Base-by-base conservation (phyloP, 2,113 vertebrate species). In the Lagopus leucura region DNA sequence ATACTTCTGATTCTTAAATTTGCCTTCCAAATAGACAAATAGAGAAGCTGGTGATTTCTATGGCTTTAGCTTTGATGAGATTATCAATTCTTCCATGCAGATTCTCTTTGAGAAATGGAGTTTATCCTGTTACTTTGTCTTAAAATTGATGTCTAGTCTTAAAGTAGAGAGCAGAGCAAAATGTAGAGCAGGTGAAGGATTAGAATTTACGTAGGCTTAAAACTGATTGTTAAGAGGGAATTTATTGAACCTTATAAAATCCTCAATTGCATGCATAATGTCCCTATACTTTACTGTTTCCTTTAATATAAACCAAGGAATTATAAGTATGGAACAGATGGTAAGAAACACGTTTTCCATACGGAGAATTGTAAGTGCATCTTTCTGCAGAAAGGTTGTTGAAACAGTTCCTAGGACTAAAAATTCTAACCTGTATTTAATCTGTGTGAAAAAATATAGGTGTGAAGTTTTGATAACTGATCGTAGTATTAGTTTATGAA, bases 241-340 rank as follows among this genome's bases (percentile, higher is more conserved):
- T 97, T 97, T 97, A 97, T 83, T 91, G 91, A 93, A 82, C 48
- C 78, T 87, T 95, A 89, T 97, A 97, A 97, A 97, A 94, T 79
- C 90, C 80, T 95, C 87, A 94, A 92, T 58, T 94, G 88, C 82
- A 95, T 82, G 64, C 73, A 96, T 95, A 95, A 96, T 94, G 72
- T 87, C 88, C 83, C 88, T 96, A 88, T 95, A 92, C 77, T 92
- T 97, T 97, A 96, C 82, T 61, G 60, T 93, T 96, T 97, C 65
- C 93, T 93, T 87, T 96, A 93, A 93, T 96, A 94, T 93, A 94
- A 96, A 92, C 65, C 58, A 95, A 97, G 71, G 91, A 94, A 90
- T 83, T 79, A 93, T 89, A 95, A 96, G 96, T 94, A 94, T 79
- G 87, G 91, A 98, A 94, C 97, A 97, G 95, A 96, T 97, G 96